phyloP scores from a whole-genome alignment of 2,797 vertebrate genomes.

The Chloroceryle amazona region DNA sequence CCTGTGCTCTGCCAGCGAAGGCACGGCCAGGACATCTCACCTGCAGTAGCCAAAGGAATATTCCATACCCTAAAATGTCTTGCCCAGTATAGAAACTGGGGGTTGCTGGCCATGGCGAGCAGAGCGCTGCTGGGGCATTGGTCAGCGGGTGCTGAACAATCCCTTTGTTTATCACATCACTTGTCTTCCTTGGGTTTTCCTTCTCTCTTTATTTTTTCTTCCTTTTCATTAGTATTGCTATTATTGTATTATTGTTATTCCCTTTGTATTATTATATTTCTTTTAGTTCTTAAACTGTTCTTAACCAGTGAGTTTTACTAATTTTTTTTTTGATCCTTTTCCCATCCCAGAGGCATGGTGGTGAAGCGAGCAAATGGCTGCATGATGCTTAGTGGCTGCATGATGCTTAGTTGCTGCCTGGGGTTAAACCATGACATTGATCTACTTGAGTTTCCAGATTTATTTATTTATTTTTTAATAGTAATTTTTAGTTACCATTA shows the following conservation, averaged over 20 bases:
- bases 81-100: no score
- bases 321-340: not conserved
- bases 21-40: not conserved
- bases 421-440: not conserved
- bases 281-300: not conserved
- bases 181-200: not conserved
- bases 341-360: no score
- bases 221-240: not conserved
- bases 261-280: not conserved
- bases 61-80: no score
- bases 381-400: not conserved
- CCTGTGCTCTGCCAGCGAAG: not conserved
- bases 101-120: not conserved
- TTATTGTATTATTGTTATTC: not conserved
- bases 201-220: not conserved
- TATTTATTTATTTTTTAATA: not conserved
- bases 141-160: not conserved
- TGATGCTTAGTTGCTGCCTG: not conserved
- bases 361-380: not conserved
- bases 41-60: not conserved
- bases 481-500: not conserved
- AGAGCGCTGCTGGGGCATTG: no score
- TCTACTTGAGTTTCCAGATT: not conserved
- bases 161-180: no score
- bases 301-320: not conserved